phyloP scores from a whole-genome alignment of 2,888 invertebrate species.

The Nomada hirtipes region DNA sequence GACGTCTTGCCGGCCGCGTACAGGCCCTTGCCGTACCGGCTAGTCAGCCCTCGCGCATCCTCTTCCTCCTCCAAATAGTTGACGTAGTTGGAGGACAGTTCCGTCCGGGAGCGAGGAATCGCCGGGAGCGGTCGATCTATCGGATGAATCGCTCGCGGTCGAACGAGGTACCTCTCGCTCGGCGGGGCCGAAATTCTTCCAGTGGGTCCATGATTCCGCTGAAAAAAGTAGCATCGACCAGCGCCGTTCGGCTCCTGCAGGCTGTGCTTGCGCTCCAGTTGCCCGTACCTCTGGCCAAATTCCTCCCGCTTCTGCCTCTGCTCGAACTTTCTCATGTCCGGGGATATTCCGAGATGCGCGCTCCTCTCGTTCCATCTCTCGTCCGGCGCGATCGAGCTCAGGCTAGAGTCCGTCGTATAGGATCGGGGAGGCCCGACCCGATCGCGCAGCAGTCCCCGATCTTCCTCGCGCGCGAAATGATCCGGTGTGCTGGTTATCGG shows the following conservation, averaged over 20 bases:
- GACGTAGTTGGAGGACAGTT: conserved; percentile 73
- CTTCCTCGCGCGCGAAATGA: conserved; percentile 74
- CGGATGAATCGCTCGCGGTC: conserved; percentile 79
- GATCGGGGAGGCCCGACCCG: conserved; percentile 63
- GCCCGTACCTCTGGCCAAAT: conserved; percentile 55
- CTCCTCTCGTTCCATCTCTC: conserved; percentile 77
- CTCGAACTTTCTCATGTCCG: conserved; percentile 75
- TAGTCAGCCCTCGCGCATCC: not conserved
- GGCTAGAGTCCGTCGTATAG: conserved; percentile 74
- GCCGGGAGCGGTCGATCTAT: conserved; percentile 81
- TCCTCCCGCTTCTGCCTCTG: conserved; percentile 68
- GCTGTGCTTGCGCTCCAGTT: conserved; percentile 80
- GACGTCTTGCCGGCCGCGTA: conserved; percentile 12
- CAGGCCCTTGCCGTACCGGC: conserved; percentile 1
- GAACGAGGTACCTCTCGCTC: conserved; percentile 75
- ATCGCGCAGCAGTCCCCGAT: conserved; percentile 60
- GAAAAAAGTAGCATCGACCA: conserved; percentile 61
- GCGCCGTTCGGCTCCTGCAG: conserved; percentile 76
- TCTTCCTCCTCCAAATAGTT: conserved; percentile 70
- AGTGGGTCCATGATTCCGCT: conserved; percentile 78
- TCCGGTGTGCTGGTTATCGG: conserved; percentile 80
- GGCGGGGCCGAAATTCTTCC: conserved; percentile 81
- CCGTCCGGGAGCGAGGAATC: conserved; percentile 77
- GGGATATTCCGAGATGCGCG: conserved; percentile 51
- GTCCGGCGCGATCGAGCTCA: conserved; percentile 77